Conservation (phyloP, 2,797 vertebrate species). For the Xenopus petersii region DNA sequence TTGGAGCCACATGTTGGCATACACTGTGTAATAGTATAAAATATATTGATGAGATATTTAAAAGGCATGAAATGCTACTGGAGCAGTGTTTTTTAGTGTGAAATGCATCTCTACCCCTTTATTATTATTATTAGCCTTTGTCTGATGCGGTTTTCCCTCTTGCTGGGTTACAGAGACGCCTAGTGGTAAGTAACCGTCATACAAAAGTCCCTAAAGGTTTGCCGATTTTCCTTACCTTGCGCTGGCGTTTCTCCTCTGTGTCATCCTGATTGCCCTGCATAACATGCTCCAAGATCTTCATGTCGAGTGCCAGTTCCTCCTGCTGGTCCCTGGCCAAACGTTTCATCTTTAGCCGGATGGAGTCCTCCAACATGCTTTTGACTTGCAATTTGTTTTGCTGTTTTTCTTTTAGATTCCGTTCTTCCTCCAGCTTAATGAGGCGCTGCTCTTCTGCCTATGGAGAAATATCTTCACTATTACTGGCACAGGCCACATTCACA, state of each 20-base stretch:
- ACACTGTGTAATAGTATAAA: too few species aligned
- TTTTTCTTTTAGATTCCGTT: constrained; percentile 62
- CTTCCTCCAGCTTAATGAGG: constrained; percentile 62
- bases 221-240: constrained; percentile 66
- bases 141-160: too few species aligned
- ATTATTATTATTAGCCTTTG: too few species aligned
- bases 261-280: constrained; percentile 61
- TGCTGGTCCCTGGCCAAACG: constrained; percentile 65
- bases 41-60: too few species aligned
- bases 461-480: background rate
- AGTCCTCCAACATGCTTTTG: constrained; percentile 62
- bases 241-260: constrained; percentile 60
- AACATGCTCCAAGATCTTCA: constrained; percentile 67
- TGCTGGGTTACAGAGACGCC: too few species aligned
- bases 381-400: constrained; percentile 56
- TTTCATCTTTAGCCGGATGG: constrained; percentile 68
- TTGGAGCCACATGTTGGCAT: too few species aligned
- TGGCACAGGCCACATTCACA: too few species aligned
- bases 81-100: too few species aligned
- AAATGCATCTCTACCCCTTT: too few species aligned
- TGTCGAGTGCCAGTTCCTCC: constrained; percentile 71
- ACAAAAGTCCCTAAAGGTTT: too few species aligned
- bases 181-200: too few species aligned
- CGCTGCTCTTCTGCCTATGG: constrained; percentile 68
- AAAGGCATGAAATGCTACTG: too few species aligned